Conservation (phyloP, 2,797 vertebrate species). For the Coregonus sp. region DNA sequence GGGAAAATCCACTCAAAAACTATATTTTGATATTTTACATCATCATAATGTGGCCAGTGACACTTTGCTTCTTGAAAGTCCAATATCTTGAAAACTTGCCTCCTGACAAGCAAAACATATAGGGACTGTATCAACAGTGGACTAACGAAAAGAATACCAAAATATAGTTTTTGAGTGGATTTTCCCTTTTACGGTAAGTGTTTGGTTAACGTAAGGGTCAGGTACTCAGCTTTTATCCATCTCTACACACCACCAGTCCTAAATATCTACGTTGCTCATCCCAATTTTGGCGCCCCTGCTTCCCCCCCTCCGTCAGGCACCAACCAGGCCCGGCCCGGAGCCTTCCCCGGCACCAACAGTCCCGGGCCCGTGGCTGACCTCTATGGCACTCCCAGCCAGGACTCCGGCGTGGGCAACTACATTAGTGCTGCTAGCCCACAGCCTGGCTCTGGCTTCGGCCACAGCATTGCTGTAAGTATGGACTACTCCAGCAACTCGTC, state of each 20-base stretch:
- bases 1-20: too few species aligned
- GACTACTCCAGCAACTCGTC: neutral
- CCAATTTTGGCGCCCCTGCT: slow-evolving; percentile 86
- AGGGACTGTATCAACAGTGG: too few species aligned
- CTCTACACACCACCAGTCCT: slow-evolving; percentile 80
- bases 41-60: too few species aligned
- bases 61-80: too few species aligned
- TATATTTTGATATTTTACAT: too few species aligned
- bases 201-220: too few species aligned
- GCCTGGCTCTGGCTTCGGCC: slow-evolving; percentile 89
- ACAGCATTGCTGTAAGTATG: slow-evolving; percentile 87
- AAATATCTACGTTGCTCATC: slow-evolving; percentile 87
- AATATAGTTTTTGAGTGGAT: too few species aligned
- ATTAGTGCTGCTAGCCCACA: slow-evolving; percentile 92
- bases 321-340: slow-evolving; percentile 93
- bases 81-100: too few species aligned
- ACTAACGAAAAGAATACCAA: too few species aligned
- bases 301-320: slow-evolving; percentile 89
- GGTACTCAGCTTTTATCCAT: slow-evolving; percentile 78
- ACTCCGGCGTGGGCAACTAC: slow-evolving; percentile 90
- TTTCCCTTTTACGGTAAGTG: too few species aligned
- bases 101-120: too few species aligned
- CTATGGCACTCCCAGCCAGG: slow-evolving; percentile 94
- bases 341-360: slow-evolving; percentile 95
- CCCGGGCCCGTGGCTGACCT: slow-evolving; percentile 96